These are phyloP conservation scores for Vireo altiloquus DNA, from an alignment of 2,113 vertebrate genomes.

Conservation along the genomic window DNA sequence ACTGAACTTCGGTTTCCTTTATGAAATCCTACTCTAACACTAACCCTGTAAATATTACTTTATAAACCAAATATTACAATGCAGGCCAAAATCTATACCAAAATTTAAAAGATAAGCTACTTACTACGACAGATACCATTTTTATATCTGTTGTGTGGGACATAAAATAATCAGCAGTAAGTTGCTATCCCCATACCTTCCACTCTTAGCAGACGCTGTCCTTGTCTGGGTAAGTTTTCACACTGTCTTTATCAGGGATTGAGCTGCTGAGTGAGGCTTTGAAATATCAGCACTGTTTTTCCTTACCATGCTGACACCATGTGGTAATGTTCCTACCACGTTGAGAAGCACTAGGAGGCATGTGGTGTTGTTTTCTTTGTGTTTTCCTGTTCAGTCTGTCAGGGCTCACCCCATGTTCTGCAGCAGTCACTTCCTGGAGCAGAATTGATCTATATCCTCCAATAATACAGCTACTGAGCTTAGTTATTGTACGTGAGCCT, in stretches of 20 bases:
- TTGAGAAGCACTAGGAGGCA: background rate
- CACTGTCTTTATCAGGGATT: background rate
- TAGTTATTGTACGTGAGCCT: background rate
- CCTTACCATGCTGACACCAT: slow-evolving; percentile 55
- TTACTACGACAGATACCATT: background rate
- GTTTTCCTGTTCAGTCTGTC: background rate
- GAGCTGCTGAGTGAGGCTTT: background rate
- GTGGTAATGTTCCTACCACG: slow-evolving; percentile 26
- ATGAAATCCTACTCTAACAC: background rate
- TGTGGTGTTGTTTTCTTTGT: background rate
- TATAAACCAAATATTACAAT: background rate
- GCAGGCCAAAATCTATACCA: background rate
- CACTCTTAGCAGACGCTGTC: background rate
- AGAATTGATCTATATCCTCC: background rate
- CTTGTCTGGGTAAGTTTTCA: background rate
- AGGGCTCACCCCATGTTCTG: background rate
- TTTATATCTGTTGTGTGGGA: background rate
- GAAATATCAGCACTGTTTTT: background rate
- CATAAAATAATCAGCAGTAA: background rate
- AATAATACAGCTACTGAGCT: background rate
- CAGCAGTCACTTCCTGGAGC: background rate
- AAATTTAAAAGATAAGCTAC: background rate
- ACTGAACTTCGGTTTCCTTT: background rate
- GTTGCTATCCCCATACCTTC: background rate
- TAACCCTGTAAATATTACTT: background rate